Percentiles rank a stretch among this genome's conserved stretches.
phyloP scores from a whole-genome alignment of 2,113 vertebrate species.

The Lophochroa leadbeateri region DNA sequence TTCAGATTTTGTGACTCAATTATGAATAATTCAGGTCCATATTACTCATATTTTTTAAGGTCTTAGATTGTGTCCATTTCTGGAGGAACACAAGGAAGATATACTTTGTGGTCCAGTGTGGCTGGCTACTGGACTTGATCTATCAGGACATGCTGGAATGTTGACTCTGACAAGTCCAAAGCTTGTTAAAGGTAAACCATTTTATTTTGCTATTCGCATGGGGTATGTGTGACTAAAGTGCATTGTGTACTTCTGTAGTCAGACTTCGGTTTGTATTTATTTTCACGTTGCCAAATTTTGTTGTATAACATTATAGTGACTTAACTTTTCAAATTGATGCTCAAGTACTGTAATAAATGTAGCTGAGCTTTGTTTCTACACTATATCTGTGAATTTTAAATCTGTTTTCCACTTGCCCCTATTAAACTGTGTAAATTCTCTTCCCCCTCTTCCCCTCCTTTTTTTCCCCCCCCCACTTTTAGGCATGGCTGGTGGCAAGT shows the following conservation, averaged over 20 bases:
- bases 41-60: slow-evolving; percentile 72
- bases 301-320: neutral
- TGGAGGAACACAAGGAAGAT: slow-evolving; percentile 98
- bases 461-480: neutral
- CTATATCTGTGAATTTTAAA: neutral
- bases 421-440: neutral
- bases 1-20: neutral
- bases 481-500: slow-evolving; percentile 99
- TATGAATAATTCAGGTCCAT: neutral
- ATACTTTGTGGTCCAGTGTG: slow-evolving; percentile 97
- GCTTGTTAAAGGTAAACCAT: slow-evolving; percentile 91
- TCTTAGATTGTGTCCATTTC: slow-evolving; percentile 90
- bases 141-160: slow-evolving; percentile 97
- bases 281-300: neutral
- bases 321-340: neutral
- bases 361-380: neutral
- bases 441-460: accelerated
- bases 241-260: neutral
- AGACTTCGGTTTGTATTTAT: neutral
- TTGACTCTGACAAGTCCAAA: slow-evolving; percentile 96
- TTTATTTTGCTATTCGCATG: neutral
- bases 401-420: neutral
- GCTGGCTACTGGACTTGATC: slow-evolving; percentile 95
- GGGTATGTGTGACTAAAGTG: neutral
- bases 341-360: neutral